Evolutionary conservation across 2,113 vertebrate species (phyloP), one percentile per base, ranked within the genome.

Genomic region (Glareola pratincola): DNA sequence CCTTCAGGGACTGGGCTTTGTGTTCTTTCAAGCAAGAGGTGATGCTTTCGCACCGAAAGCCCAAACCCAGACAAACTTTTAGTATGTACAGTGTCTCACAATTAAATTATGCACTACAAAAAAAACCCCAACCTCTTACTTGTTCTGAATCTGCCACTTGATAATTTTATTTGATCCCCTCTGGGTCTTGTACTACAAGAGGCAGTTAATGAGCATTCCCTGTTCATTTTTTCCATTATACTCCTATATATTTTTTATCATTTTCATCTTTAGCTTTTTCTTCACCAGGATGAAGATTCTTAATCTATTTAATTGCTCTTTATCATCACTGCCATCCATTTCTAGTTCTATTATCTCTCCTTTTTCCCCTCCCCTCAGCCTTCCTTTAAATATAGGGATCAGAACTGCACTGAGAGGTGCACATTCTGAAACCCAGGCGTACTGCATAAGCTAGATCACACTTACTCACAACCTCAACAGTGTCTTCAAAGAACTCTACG

Each of bases 121-220:
- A 71, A 80, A 81, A 54, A 47, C 32, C 39, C 60, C 36, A 16
- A 54, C 45, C 50, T 78, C 54, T 81, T 57, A 51, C 63, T 91
- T 75, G 41, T 17, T 96, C 94, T 72, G 32, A 87, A 82, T 82
- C 74, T 91, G 76, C 67, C 73, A 12, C 73, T 91, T 89, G 59
- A 74, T 84, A 50, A 89, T 95, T 96, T 95, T 53, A 84, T 88
- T 93, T 91, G 47, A 94, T 81, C 43, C 68, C 90, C 77, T 80
- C 83, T 89, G 89, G 86, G 91, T 81, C 84, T 91, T 84, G 60
- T 91, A 84, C 37, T 91, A 94, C 86, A 96, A 88, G 41, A 95
- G 59, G 69, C 62, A 62, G 47, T 91, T 96, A 96, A 95, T 91
- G 68, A 94, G 56, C 86, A 63, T 77, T 60, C 89, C 83, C 83